phyloP scores from a whole-genome alignment of 2,888 invertebrate species.

The Mesochorus sp. region DNA sequence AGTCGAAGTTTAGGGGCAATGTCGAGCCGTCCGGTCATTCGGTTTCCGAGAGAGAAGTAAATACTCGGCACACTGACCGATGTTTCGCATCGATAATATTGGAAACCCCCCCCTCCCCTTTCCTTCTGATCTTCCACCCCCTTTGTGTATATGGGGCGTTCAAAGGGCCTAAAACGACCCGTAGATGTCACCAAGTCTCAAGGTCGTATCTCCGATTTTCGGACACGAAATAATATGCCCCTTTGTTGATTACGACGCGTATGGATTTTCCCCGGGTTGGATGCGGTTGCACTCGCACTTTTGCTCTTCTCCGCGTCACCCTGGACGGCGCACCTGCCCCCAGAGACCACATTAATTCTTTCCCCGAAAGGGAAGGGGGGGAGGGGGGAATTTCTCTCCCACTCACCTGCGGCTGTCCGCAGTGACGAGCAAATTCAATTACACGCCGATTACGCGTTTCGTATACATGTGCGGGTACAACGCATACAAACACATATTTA shows the following conservation, averaged over 20 bases:
- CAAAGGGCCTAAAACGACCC: too few relatives aligned
- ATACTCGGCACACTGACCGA: not conserved
- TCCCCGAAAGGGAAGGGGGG: not conserved
- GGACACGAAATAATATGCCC: too few relatives aligned
- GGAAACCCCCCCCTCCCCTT: too few relatives aligned
- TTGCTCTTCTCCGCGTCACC: conserved; percentile 20
- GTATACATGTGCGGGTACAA: too few relatives aligned
- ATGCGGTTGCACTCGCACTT: conserved; percentile 32
- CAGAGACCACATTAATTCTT: conserved; percentile 33
- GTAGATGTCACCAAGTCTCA: too few relatives aligned
- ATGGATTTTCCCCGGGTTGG: too few relatives aligned
- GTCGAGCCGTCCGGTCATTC: conserved; percentile 21
- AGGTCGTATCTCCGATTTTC: too few relatives aligned
- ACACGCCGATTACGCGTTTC: conserved; percentile 51
- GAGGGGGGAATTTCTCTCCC: not conserved
- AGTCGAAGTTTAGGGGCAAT: conserved; percentile 9
- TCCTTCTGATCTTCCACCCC: conserved; percentile 9
- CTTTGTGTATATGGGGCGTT: too few relatives aligned
- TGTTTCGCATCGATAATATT: not conserved
- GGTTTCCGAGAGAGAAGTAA: too few relatives aligned
- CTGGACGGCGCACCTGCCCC: conserved; percentile 39
- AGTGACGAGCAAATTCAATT: conserved; percentile 61
- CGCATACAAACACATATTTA: not conserved
- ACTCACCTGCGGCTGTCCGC: conserved; percentile 7
- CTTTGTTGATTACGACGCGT: too few relatives aligned